phyloP scores from a whole-genome alignment of 2,888 invertebrate species.

The Latrodectus hesperus region DNA sequence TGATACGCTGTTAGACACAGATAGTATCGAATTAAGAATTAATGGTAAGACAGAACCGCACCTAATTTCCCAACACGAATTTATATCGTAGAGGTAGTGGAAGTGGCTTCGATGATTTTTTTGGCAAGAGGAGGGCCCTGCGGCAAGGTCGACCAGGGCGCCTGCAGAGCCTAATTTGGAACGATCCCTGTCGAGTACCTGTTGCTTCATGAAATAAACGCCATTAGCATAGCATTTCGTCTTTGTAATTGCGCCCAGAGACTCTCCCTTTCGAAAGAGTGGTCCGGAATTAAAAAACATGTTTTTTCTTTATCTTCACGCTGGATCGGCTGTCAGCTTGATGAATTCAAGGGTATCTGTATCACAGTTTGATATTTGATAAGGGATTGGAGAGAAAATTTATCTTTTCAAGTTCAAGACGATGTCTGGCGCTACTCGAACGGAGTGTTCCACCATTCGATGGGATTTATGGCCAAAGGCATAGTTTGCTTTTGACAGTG shows the following conservation, averaged over 20 bases:
- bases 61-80: slow-evolving; percentile 15
- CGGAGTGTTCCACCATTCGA: too few relatives aligned
- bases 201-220: slow-evolving; percentile 21
- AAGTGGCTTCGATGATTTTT: neutral
- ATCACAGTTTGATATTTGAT: neutral
- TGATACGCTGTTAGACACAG: neutral
- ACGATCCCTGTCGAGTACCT: slow-evolving; percentile 7
- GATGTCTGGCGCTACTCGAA: too few relatives aligned
- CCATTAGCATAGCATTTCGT: slow-evolving; percentile 16
- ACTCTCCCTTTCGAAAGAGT: neutral
- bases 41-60: slow-evolving; percentile 16
- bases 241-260: slow-evolving; percentile 24
- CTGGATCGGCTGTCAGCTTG: slow-evolving; percentile 1
- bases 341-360: slow-evolving; percentile 3
- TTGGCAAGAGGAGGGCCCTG: neutral
- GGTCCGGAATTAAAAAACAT: slow-evolving; percentile 3
- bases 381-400: too few relatives aligned
- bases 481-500: too few relatives aligned
- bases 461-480: too few relatives aligned
- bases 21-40: slow-evolving; percentile 17
- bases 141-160: slow-evolving; percentile 42
- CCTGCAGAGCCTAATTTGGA: slow-evolving; percentile 42
- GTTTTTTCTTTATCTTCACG: neutral
- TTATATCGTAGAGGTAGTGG: neutral
- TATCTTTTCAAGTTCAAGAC: too few relatives aligned